Evolutionary conservation across 2,797 vertebrate genomes (phyloP).

Genomic region (Trachurus trachurus): DNA sequence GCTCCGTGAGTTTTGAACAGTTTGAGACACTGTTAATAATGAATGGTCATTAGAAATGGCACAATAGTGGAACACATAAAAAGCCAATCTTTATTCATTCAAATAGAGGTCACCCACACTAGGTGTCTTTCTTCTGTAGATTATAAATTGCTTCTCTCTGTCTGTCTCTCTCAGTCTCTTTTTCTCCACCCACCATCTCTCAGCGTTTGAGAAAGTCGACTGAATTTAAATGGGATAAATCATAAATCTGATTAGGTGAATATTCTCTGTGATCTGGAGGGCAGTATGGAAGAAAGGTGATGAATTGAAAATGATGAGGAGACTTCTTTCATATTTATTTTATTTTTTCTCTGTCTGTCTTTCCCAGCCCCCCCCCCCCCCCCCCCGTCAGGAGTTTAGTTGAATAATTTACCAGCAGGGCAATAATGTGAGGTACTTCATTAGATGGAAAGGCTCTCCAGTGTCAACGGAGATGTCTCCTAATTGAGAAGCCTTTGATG

Average conservation of each 20-base stretch:
- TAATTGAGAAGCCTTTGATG: slow-evolving; percentile 76
- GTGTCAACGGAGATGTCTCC: slow-evolving; percentile 68
- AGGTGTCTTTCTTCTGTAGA: slow-evolving; percentile 77
- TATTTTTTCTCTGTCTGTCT: slow-evolving; percentile 29
- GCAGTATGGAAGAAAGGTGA: slow-evolving; percentile 81
- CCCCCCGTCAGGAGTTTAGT: slow-evolving; percentile 66
- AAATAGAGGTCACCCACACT: slow-evolving; percentile 82
- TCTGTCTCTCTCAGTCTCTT: slow-evolving; percentile 43
- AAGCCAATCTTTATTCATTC: slow-evolving; percentile 84
- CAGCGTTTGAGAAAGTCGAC: slow-evolving; percentile 78
- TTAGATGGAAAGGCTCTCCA: slow-evolving; percentile 75
- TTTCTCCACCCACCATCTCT: slow-evolving; percentile 67
- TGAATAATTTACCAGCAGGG: slow-evolving; percentile 81
- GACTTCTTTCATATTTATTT: slow-evolving; percentile 75
- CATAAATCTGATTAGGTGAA: slow-evolving; percentile 87
- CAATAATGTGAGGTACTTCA: slow-evolving; percentile 76
- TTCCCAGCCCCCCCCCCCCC: slow-evolving; percentile 39
- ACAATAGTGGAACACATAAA: slow-evolving; percentile 76
- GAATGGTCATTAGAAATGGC: slow-evolving; percentile 78
- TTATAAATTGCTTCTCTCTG: slow-evolving; percentile 78
- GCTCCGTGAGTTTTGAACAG: slow-evolving; percentile 27
- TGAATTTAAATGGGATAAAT: slow-evolving; percentile 88
- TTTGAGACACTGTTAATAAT: slow-evolving; percentile 75
- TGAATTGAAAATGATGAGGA: slow-evolving; percentile 84
- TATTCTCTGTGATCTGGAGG: slow-evolving; percentile 85